Percentiles rank a stretch among this genome's conserved stretches.
Evolutionary conservation across 2,888 invertebrate species (phyloP).

Genomic region (Nowickia ferox): DNA sequence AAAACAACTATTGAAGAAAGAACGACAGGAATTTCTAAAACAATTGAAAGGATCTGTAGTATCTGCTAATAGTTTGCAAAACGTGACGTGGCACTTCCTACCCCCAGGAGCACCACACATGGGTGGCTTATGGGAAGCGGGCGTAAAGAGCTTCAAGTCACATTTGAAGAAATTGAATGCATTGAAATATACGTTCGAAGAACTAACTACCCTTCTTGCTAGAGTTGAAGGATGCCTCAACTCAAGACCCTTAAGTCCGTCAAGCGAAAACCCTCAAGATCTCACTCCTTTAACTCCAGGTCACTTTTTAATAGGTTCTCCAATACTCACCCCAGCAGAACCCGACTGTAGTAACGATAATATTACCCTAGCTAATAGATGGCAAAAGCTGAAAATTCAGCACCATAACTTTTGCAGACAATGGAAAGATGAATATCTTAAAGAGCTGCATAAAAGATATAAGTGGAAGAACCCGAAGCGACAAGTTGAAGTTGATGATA

Average conservation of each 20-base stretch:
- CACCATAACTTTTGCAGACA: conserved; percentile 9
- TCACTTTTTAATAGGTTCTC: conserved; percentile 38
- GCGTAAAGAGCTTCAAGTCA: conserved; percentile 17
- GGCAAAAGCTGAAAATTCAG: background rate
- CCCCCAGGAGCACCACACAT: conserved; percentile 36
- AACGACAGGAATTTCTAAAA: background rate
- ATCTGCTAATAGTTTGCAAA: background rate
- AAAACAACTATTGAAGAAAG: background rate
- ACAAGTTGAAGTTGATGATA: background rate
- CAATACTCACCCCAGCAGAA: conserved; percentile 18
- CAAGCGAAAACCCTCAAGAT: background rate
- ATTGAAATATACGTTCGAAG: conserved; percentile 15
- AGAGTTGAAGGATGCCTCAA: conserved; percentile 41
- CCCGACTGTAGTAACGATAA: conserved; percentile 7
- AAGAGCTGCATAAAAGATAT: conserved; percentile 6
- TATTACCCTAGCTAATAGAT: conserved; percentile 17
- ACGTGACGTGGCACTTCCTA: conserved; percentile 13
- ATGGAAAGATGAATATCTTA: conserved; percentile 45
- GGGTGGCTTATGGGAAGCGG: conserved; percentile 30
- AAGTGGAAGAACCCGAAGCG: conserved; percentile 22
- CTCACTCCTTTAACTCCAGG: conserved; percentile 16
- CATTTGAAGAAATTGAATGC: background rate
- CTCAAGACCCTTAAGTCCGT: conserved; percentile 29
- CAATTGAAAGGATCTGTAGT: background rate
- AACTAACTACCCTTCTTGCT: background rate